These are phyloP conservation scores for Trogon melanurus DNA, from an alignment of 2,113 vertebrate genomes.

Conservation along the genomic window DNA sequence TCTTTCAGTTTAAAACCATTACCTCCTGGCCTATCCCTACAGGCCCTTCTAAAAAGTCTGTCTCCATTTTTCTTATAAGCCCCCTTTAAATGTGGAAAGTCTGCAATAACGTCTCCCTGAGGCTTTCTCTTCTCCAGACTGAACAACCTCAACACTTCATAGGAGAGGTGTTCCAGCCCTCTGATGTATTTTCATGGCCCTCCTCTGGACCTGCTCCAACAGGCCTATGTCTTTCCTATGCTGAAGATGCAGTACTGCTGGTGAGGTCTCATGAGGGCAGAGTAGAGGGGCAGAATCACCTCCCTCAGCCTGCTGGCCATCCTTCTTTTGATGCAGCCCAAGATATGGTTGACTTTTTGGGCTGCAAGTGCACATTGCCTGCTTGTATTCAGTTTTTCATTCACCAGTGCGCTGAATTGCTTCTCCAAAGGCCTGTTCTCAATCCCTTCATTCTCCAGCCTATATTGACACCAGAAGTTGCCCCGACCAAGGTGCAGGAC, in stretches of 20 bases:
- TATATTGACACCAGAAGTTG: not conserved
- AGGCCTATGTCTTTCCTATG: not conserved
- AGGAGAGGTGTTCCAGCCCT: not conserved
- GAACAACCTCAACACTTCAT: not conserved
- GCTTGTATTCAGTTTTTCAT: not conserved
- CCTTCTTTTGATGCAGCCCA: not conserved
- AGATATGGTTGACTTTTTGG: not conserved
- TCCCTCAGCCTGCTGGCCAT: fast-evolving
- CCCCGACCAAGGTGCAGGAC: not conserved
- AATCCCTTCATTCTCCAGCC: fast-evolving
- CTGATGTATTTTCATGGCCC: not conserved
- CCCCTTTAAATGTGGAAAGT: not conserved
- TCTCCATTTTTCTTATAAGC: not conserved
- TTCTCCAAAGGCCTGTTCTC: not conserved
- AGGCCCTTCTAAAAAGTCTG: not conserved
- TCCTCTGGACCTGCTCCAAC: not conserved
- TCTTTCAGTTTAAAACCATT: not conserved
- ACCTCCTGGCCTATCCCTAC: fast-evolving
- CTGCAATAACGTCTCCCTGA: fast-evolving
- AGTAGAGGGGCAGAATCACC: not conserved
- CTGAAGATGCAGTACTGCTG: not conserved
- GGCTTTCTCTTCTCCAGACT: not conserved
- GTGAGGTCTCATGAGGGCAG: not conserved
- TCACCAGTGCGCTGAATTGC: not conserved
- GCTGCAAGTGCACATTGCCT: fast-evolving